Base-by-base conservation (phyloP, 2,797 vertebrate genomes). In the Arctocebus calabarensis region DNA sequence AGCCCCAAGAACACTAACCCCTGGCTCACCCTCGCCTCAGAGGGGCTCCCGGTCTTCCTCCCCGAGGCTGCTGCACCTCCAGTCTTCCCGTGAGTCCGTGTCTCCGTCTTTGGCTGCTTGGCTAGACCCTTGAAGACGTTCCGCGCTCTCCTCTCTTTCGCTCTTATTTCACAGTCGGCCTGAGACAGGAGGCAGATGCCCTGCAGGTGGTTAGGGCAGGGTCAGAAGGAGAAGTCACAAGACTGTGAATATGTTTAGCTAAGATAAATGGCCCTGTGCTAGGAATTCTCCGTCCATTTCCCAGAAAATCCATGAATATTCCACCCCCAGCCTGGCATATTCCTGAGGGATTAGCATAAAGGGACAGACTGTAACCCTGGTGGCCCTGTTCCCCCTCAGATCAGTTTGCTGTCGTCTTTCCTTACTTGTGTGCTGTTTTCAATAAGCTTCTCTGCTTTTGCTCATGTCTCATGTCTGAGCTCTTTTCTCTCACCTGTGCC, bases 1-100 rank as follows among this genome's bases (percentile, higher is more conserved):
- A 55, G 25, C 52, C 32, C 11, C n/a, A 3, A 4, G 29, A 37
- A 64, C 57, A 23, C 14, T 2, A 11, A 37, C 1, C 0, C 25
- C 1, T 2, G 11, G 29, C 45, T 12, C 3, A 29, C 1, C 0
- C 20, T 66, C 48, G 1, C 20, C 78, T 88, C 14, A 2, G 0
- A 4, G 12, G 20, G 27, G 19, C 29, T 14, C 43, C 5, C 0
- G 9, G 25, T 37, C 70, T 48, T 10, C 55, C 14, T 85, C 45
- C 52, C 4, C 0, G 13, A 32, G 43, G 52, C 14, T 16, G 2
- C 11, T 2, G 13, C 9, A 1, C 57, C 32, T 29, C 16, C 4
- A 19, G 9, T 2, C 25, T 27, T n/a, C 43, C 61, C 23, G 4
- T 34, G 12, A 16, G 10, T 3, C 0, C 25, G 29, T 4, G 6